phyloP scores from a whole-genome alignment of 2,113 vertebrate species.

The Amblyornis subalaris region DNA sequence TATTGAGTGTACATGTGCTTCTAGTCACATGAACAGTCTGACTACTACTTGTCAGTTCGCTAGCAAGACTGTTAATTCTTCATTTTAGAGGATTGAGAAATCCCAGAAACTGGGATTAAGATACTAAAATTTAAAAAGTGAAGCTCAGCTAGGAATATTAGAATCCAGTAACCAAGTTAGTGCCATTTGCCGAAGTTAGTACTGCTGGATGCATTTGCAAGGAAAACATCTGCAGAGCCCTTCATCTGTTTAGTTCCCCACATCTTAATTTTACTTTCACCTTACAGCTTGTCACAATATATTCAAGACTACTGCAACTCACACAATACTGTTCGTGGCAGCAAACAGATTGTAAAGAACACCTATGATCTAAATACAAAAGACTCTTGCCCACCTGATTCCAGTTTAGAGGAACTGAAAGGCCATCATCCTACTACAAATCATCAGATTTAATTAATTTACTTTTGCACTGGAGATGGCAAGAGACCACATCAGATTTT shows the following conservation, averaged over 20 bases:
- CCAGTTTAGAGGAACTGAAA: neutral
- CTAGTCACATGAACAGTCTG: neutral
- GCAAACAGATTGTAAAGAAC: neutral
- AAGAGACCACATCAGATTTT: neutral
- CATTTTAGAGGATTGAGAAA: neutral
- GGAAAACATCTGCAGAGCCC: neutral
- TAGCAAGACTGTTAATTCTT: neutral
- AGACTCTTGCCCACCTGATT: neutral
- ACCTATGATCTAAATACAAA: neutral
- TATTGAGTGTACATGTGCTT: neutral
- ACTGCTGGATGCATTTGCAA: neutral
- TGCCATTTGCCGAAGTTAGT: neutral
- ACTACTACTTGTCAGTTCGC: neutral
- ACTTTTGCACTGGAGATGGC: neutral
- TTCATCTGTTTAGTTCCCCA: neutral
- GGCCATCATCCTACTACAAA: neutral
- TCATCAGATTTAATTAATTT: neutral
- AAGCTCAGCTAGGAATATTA: neutral
- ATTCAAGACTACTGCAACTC: neutral
- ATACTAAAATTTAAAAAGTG: neutral
- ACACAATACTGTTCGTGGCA: neutral
- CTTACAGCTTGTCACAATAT: neutral
- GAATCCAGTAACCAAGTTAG: neutral
- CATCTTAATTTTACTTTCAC: neutral
- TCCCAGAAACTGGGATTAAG: neutral